Evolutionary conservation across 2,888 invertebrate genomes (phyloP).

Genomic region (Stramonita haemastoma): DNA sequence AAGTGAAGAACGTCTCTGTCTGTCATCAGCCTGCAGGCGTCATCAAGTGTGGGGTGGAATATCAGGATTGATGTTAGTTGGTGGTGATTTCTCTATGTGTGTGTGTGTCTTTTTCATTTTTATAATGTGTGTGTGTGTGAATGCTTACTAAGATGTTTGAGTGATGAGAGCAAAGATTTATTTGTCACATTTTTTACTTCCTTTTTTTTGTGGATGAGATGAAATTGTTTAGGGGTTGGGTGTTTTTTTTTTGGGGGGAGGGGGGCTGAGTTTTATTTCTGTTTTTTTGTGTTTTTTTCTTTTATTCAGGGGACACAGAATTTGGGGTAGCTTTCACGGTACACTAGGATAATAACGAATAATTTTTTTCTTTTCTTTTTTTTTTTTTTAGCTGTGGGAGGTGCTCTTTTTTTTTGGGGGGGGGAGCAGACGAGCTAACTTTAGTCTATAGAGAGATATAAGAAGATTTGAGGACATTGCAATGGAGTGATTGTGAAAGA

Average conservation of each 20-base stretch:
- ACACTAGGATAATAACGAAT: no score
- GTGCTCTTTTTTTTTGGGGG: no score
- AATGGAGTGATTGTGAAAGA: no score
- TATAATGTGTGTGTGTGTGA: background rate
- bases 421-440: no score
- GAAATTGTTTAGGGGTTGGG: background rate
- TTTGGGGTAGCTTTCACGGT: no score
- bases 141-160: background rate
- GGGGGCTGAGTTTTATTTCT: background rate
- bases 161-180: background rate
- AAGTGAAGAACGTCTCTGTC: slow-evolving; percentile 55
- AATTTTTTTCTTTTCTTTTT: no score
- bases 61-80: no score
- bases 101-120: background rate
- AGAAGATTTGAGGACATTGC: no score
- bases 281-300: no score
- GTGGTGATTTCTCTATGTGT: background rate
- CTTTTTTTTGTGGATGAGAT: background rate
- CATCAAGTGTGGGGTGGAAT: background rate
- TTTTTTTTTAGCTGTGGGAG: no score
- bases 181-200: background rate
- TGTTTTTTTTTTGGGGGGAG: background rate
- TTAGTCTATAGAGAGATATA: no score
- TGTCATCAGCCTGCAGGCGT: background rate
- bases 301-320: no score